phyloP scores from a whole-genome alignment of 2,113 vertebrate species.

The Rousettus leschenaultii region DNA sequence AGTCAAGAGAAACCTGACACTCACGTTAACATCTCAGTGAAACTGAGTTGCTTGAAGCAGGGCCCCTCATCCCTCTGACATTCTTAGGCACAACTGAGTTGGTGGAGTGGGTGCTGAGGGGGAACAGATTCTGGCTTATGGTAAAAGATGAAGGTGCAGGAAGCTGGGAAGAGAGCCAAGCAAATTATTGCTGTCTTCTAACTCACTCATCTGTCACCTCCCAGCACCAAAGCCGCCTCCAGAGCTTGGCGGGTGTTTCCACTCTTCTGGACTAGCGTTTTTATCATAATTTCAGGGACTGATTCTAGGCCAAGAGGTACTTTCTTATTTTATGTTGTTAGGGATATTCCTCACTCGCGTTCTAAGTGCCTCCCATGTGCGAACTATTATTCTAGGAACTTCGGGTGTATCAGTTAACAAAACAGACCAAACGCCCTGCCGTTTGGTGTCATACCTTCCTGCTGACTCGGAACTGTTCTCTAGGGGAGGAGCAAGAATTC shows the following conservation, averaged over 20 bases:
- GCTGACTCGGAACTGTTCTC: background rate
- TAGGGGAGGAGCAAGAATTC: background rate
- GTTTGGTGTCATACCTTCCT: background rate
- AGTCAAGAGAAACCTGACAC: background rate
- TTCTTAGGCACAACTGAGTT: background rate
- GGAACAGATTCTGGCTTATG: background rate
- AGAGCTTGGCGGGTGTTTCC: background rate
- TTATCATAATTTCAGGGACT: background rate
- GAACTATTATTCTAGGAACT: background rate
- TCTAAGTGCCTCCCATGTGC: accelerated
- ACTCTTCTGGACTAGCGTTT: background rate
- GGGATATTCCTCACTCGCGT: background rate
- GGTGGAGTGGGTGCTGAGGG: accelerated
- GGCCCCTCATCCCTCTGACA: background rate
- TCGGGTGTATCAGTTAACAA: background rate
- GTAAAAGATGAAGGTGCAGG: background rate
- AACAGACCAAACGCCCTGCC: background rate
- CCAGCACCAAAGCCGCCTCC: background rate
- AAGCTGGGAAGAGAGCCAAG: background rate
- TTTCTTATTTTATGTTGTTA: background rate
- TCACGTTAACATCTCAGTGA: background rate
- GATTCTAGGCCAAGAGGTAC: background rate
- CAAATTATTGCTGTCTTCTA: background rate
- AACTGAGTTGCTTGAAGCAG: background rate
- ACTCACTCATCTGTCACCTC: background rate